Base-by-base conservation (phyloP, 2,888 invertebrate species). In the Hypercompe scribonia region DNA sequence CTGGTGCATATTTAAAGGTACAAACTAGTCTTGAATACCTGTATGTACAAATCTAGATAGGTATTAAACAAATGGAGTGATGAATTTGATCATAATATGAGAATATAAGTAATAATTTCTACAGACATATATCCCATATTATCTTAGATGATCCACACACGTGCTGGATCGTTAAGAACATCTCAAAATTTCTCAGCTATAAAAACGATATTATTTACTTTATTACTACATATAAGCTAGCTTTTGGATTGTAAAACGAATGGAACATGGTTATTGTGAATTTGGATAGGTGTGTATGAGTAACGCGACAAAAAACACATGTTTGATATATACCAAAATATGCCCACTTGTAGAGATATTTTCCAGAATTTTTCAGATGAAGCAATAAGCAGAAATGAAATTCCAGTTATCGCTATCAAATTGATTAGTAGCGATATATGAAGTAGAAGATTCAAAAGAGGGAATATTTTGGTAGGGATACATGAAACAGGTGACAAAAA, bases 121-220 rank as follows among this genome's bases (percentile, higher is more conserved):
- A 31, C 58, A 58, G 15, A 3, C 58, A 18, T 71, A 70, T 33
- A 78, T 79, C 76, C 65, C 81, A 78, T 82, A 73, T 73, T 73
- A 75, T 69, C 72, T 69, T 34, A 58, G 31, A 64, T 71, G 66
- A 11, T 33, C 18, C 50, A 18, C 58, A 58, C 68, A 64, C 18
- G 39, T 58, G 54, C 34, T 54, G 28, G 34, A 34, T 73, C 73
- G 69, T 73, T 70, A 73, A 73, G 65, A 73, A 42, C 58, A 70
- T 61, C 42, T 65, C 65, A 39, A 73, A 73, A 70, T 73, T 64
- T 33, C 58, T 34, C 42, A 65, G 24, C 61, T 33, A 58, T 65
- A 65, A 58, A 58, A 69, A 33, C n/a, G n/a, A 21, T n/a, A 65
- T 73, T 68, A 68, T 73, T 33, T 73, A 65, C 54, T 68, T 73